phyloP scores from a whole-genome alignment of 2,113 vertebrate genomes.

The Chelonoidis abingdonii region DNA sequence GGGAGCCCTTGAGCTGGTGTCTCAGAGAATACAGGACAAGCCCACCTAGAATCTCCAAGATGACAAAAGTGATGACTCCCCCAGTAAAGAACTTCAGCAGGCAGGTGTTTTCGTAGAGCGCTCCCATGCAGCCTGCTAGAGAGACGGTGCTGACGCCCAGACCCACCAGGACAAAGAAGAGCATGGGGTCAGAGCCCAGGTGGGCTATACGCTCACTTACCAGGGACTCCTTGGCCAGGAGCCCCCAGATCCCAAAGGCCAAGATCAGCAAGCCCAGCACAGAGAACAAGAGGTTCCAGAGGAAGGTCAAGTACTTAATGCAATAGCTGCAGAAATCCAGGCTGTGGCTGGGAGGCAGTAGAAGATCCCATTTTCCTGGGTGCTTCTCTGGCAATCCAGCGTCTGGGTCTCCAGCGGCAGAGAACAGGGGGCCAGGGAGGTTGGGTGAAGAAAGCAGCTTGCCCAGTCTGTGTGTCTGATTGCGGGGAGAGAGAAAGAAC shows the following conservation, averaged over 20 bases:
- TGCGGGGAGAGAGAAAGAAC: neutral
- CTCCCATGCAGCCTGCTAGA: constrained; percentile 86
- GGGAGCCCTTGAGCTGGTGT: constrained; percentile 69
- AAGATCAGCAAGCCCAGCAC: constrained; percentile 83
- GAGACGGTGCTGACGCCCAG: constrained; percentile 79
- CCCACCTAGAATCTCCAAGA: constrained; percentile 78
- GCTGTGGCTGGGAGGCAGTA: neutral
- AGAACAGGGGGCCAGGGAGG: neutral
- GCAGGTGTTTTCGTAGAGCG: constrained; percentile 83
- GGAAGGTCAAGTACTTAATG: constrained; percentile 82
- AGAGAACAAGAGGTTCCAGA: constrained; percentile 87
- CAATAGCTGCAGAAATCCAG: constrained; percentile 64
- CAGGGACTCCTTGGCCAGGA: constrained; percentile 85
- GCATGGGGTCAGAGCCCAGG: constrained; percentile 88
- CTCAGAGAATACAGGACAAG: constrained; percentile 79
- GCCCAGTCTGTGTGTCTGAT: constrained; percentile 10
- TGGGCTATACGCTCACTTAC: constrained; percentile 69
- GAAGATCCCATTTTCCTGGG: neutral
- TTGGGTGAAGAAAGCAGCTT: neutral
- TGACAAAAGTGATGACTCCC: constrained; percentile 69
- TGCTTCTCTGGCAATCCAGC: neutral
- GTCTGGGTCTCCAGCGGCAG: neutral
- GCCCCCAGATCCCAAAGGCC: constrained; percentile 88
- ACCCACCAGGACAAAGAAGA: constrained; percentile 80
- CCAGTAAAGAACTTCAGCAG: constrained; percentile 84